Evolutionary conservation across 2,113 vertebrate species (phyloP), one percentile per base, ranked within the genome.

Genomic region (Catharus bicknelli): DNA sequence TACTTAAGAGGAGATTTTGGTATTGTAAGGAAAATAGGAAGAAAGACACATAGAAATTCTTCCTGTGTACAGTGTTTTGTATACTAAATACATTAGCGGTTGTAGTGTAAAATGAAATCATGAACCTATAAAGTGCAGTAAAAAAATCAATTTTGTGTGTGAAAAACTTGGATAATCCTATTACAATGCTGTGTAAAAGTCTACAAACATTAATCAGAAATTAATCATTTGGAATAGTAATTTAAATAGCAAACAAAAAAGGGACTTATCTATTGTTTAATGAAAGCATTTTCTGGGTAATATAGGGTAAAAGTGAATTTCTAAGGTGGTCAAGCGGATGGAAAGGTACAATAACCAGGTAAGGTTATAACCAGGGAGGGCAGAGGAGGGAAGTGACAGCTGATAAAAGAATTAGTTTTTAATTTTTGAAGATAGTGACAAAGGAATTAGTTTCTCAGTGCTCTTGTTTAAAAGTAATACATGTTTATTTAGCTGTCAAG

Each of bases 281-380:
- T 34, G 34, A 48, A 88, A 74, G 5, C 4, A 8, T 2, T 84
- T 62, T 57, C 6, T 59, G 5, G 22, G 16, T 73, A 47, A 68
- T 20, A 59, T 5, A 32, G 9, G 2, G 20, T 68, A 59, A 70
- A 78, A 75, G 5, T 38, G 59, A 77, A 69, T 57, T 57, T 8
- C 10, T 58, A 23, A 12, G 9, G 11, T 0, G 1, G 13, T 13
- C 3, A 40, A 75, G 8, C 27, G 14, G 22, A 66, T n/a, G 27
- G 27, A 90, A 83, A 64, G 10, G 7, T 12, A 73, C 14, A 45
- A 53, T 16, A 13, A 38, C 45, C 14, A 38, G 7, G 34, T 36
- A 36, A 36, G 34, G 34, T 36, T 36, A 42, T 43, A 51, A 50
- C 15, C 10, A 32, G 13, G 2, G 16, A 63, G 36, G 7, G 10